Base-by-base conservation (phyloP, 1,140 invertebrate genomes). In the Arion vulgaris region DNA sequence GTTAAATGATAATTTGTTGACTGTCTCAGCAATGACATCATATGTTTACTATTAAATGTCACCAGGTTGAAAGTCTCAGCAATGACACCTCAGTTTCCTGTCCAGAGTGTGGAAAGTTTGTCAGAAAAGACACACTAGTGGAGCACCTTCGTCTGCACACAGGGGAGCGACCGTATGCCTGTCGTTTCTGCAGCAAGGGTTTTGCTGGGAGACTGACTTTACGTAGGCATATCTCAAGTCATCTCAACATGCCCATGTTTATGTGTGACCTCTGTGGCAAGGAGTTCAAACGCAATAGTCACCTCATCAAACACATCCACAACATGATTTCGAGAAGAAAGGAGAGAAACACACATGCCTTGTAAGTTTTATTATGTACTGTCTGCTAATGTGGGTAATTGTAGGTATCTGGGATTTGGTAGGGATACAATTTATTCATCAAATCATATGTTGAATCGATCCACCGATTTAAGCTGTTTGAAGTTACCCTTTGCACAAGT, bases 301-400 rank as follows among this genome's bases (percentile, higher is more conserved):
- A 85, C 17, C 90, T 86, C 69, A 83, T 83, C 39, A 82, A 85
- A n/a, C 90, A 91, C 85, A 86, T 89, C 84, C 78, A 76, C 80
- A 86, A 26, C 89, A 91, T 83, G 81, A 85, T 5, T 87, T 81
- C 62, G 82, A 89, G 73, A 88, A 87, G 78, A 82, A 78, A n/a
- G 86, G 85, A 39, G 84, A 86, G 62, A 92, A 87, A 49, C 80
- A 84, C 28, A 87, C 93, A 38, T 96, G 95, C 87, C 93, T 93
- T 2, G 92, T 93, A 41, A 81, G 80, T 53, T 57, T 15, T 71
- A 5, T 45, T n/a, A n/a, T n/a, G n/a, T n/a, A n/a, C n/a, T 68
- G 26, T 68, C 66, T 34, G 26, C n/a, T 9, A 68, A 68, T n/a
- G n/a, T n/a, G n/a, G n/a, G n/a, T n/a, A n/a, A n/a, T n/a, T n/a